Evolutionary conservation across 2,888 invertebrate genomes (phyloP).

Genomic region (Rapana venosa): DNA sequence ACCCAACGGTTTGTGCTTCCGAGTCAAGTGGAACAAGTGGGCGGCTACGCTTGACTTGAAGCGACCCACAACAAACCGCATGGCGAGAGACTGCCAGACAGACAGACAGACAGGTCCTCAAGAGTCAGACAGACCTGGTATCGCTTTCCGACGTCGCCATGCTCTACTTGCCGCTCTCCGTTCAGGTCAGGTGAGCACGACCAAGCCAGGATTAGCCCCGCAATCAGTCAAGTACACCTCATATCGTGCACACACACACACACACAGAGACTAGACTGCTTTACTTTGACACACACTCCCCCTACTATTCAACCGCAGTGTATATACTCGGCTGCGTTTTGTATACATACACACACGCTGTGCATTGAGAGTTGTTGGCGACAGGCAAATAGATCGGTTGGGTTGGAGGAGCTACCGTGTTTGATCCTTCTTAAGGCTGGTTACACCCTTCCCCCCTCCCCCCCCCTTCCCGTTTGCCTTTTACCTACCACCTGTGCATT

Average conservation of each 20-base stretch:
- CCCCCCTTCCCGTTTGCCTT: too few species aligned
- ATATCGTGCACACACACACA: neutral
- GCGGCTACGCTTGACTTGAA: constrained; percentile 38
- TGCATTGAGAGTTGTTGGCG: too few species aligned
- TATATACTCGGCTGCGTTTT: too few species aligned
- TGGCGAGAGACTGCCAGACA: neutral
- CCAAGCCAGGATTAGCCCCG: neutral
- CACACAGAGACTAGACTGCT: neutral
- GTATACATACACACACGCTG: too few species aligned
- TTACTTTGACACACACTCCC: neutral
- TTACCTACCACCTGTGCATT: too few species aligned
- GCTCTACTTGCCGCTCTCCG: constrained; percentile 16
- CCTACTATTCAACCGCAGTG: neutral
- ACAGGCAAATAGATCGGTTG: too few species aligned
- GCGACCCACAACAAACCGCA: constrained; percentile 36
- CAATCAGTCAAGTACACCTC: constrained; percentile 3
- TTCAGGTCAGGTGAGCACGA: neutral
- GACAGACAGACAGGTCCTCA: neutral
- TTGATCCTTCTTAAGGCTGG: too few species aligned
- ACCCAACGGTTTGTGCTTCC: neutral
- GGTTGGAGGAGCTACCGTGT: too few species aligned
- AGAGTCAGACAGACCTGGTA: neutral
- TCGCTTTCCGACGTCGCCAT: neutral
- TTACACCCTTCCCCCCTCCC: too few species aligned
- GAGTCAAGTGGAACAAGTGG: constrained; percentile 30